Conservation (phyloP, 2,113 vertebrate species). For the Pyrgilauda ruficollis region DNA sequence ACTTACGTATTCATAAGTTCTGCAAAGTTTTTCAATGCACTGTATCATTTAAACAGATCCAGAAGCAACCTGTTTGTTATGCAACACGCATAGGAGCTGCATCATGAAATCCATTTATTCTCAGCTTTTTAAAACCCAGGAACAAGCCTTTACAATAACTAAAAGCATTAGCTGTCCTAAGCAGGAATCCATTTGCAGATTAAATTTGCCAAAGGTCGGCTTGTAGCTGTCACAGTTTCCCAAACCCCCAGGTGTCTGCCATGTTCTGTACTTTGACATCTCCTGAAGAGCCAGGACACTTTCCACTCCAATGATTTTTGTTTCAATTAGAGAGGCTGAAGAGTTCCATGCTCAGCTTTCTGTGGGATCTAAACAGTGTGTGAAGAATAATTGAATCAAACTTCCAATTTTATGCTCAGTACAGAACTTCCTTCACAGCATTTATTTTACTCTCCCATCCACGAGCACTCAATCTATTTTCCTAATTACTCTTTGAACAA, state of each 20-base stretch:
- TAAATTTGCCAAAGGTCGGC: slow-evolving; percentile 81
- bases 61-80: slow-evolving; percentile 60
- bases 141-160: slow-evolving; percentile 56
- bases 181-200: slow-evolving; percentile 85
- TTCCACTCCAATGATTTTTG: slow-evolving; percentile 80
- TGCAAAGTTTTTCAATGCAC: slow-evolving; percentile 41
- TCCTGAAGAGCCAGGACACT: slow-evolving; percentile 75
- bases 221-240: slow-evolving; percentile 73
- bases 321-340: slow-evolving; percentile 80
- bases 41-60: slow-evolving; percentile 31
- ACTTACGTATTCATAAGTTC: slow-evolving; percentile 37
- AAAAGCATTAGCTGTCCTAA: slow-evolving; percentile 83
- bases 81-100: slow-evolving; percentile 19
- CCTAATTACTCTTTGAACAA: slow-evolving; percentile 27
- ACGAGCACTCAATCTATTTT: slow-evolving; percentile 41
- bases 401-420: slow-evolving; percentile 18
- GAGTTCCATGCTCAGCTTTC: slow-evolving; percentile 52
- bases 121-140: slow-evolving; percentile 64
- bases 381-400: slow-evolving; percentile 70
- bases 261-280: slow-evolving; percentile 57
- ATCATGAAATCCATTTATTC: slow-evolving; percentile 66
- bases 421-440: slow-evolving; percentile 26
- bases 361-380: slow-evolving; percentile 27
- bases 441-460: slow-evolving; percentile 36
- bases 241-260: slow-evolving; percentile 38